Conservation (phyloP, 2,797 vertebrate genomes). For the Neomorphus geoffroyi region DNA sequence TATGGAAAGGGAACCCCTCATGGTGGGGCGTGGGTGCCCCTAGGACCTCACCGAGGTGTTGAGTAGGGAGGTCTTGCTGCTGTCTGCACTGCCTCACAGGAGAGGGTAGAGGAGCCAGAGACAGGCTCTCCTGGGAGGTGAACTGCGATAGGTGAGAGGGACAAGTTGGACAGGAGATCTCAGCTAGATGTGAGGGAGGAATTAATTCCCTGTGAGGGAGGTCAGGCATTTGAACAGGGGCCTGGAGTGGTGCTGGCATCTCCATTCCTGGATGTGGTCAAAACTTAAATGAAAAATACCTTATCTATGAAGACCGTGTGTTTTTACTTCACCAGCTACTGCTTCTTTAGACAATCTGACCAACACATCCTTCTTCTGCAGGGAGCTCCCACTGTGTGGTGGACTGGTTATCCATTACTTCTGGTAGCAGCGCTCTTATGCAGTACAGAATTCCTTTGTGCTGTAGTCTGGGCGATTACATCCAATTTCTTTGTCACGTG, state of each 20-base stretch:
- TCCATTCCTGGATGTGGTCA: accelerated
- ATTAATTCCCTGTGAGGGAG: neutral
- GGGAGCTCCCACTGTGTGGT: neutral
- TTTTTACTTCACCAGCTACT: neutral
- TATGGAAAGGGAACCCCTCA: neutral
- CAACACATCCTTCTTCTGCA: accelerated
- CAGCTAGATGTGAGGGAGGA: neutral
- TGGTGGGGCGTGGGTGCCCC: neutral
- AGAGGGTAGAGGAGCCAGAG: neutral
- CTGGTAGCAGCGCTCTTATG: neutral
- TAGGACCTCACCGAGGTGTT: accelerated
- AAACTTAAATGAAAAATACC: neutral
- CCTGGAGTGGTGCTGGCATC: neutral
- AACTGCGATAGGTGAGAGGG: neutral
- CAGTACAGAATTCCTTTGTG: neutral
- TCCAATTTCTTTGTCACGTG: accelerated
- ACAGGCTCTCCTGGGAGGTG: neutral
- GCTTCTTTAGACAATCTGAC: neutral
- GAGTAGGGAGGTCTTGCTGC: neutral
- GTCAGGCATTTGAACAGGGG: neutral
- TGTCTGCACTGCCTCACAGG: neutral
- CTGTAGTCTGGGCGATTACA: neutral
- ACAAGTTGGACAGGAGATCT: neutral
- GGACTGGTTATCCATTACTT: accelerated
- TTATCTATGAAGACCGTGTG: neutral